These are phyloP conservation scores for Lasiommata megera DNA, from an alignment of 2,888 invertebrate species.

Conservation along the genomic window DNA sequence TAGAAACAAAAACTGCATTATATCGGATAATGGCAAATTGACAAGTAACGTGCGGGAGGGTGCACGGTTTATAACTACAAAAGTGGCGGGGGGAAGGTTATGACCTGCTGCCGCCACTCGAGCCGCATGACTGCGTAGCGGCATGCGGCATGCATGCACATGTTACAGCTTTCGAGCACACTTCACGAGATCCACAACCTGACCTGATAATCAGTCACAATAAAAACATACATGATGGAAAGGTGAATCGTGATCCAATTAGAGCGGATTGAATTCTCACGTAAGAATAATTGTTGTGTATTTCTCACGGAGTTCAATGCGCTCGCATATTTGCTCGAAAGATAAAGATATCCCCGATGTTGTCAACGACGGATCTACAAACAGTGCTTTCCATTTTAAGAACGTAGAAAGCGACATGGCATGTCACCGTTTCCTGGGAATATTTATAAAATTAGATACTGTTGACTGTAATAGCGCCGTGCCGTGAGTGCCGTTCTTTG, in stretches of 20 bases:
- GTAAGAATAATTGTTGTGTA: constrained; percentile 8
- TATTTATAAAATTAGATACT: constrained; percentile 40
- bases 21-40: constrained; percentile 40
- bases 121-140: constrained; percentile 39
- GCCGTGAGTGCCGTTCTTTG: constrained; percentile 5
- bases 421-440: constrained; percentile 57
- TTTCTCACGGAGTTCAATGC: constrained; percentile 47
- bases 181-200: constrained; percentile 32
- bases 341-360: constrained; percentile 55
- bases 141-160: constrained; percentile 39
- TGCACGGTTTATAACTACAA: constrained; percentile 43
- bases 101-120: constrained; percentile 34
- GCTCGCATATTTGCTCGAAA: constrained; percentile 50
- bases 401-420: constrained; percentile 44
- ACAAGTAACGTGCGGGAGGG: constrained; percentile 38
- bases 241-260: constrained; percentile 13
- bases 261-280: constrained; percentile 12
- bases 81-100: constrained; percentile 30
- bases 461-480: constrained; percentile 13
- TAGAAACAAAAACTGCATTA: constrained; percentile 46
- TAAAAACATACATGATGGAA: constrained; percentile 18
- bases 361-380: constrained; percentile 51
- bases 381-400: constrained; percentile 53
- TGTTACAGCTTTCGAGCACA: constrained; percentile 36
- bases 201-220: constrained; percentile 32